phyloP scores from a whole-genome alignment of 2,797 vertebrate species.

The Erpetoichthys calabaricus region DNA sequence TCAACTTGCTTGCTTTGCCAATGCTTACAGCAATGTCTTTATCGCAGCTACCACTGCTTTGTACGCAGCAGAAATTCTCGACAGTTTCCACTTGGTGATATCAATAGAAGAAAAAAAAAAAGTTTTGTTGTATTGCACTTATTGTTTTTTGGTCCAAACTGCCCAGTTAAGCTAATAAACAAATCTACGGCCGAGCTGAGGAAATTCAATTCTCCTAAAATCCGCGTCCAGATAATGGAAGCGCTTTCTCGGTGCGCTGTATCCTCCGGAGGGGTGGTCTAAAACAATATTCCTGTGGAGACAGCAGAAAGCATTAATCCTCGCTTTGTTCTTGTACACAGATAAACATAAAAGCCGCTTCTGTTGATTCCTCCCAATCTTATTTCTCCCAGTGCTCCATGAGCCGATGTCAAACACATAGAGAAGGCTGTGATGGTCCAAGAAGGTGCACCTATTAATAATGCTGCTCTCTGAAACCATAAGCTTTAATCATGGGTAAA shows the following conservation, averaged over 20 bases:
- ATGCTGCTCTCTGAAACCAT: constrained; percentile 54
- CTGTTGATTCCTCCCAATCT: constrained; percentile 48
- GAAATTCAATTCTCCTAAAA: not conserved
- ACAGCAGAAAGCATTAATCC: constrained; percentile 53
- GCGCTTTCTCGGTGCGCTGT: constrained; percentile 2
- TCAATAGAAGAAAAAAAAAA: too few species aligned
- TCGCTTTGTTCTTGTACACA: constrained; percentile 66
- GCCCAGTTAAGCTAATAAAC: too few species aligned
- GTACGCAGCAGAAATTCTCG: too few species aligned
- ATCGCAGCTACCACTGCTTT: too few species aligned
- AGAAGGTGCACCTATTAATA: constrained; percentile 54
- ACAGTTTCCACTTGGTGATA: too few species aligned
- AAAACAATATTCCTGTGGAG: constrained; percentile 43
- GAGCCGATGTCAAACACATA: constrained; percentile 21
- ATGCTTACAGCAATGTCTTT: too few species aligned
- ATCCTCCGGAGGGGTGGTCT: constrained; percentile 22
- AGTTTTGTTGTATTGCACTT: too few species aligned
- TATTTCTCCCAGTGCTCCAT: constrained; percentile 13
- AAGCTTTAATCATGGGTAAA: constrained; percentile 59
- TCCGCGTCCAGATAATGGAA: not conserved
- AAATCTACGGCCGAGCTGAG: not conserved
- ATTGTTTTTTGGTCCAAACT: too few species aligned
- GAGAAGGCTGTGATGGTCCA: constrained; percentile 41
- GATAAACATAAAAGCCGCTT: constrained; percentile 67
- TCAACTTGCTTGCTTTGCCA: too few species aligned